Base-by-base conservation (phyloP, 1,140 invertebrate species). In the Macrosteles quadrilineatus region DNA sequence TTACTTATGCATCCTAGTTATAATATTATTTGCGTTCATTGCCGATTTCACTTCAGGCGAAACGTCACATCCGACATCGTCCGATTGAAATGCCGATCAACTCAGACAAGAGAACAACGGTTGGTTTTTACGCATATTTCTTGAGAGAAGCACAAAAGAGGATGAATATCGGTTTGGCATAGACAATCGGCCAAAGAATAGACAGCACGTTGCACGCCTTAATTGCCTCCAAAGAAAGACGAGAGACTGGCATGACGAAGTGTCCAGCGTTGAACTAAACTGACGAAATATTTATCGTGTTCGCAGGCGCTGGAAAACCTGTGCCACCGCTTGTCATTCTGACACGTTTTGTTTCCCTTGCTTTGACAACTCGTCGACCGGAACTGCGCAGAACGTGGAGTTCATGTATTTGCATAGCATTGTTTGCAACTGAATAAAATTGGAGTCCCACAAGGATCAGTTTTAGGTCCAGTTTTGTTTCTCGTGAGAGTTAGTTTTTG, bases 121-220 rank as follows among this genome's bases (percentile, higher is more conserved):
- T n/a, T n/a, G n/a, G n/a, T n/a, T n/a, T n/a, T n/a, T n/a, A n/a
- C n/a, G n/a, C n/a, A n/a, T n/a, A n/a, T n/a, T n/a, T n/a, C n/a
- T n/a, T n/a, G n/a, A n/a, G n/a, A n/a, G n/a, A n/a, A 19, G 14
- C 47, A 50, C 47, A 50, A 50, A 9, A 19, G 47, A 50, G 6
- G 47, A 50, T 50, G 47, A 50, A 50, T 50, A 50, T 50, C 47
- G n/a, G 47, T 50, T 50, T 50, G 47, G 14, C 47, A 50, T 50
- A 50, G 47, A 50, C 47, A 50, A 50, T 6, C 47, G 47, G n/a
- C 4, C 6, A 50, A 4, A 6, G 47, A 50, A 50, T 50, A n/a
- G n/a, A 36, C 47, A 21, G n/a, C 6, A 50, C n/a, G 47, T 50
- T 19, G 47, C 47, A 50, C 47, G 47, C 14, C n/a, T 50, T 50